A percentile compares a stretch with the other conserved stretches of the same genome.
Evolutionary conservation across 1,140 invertebrate genomes (phyloP).

Genomic region (Mycetomoellerius zeteki): DNA sequence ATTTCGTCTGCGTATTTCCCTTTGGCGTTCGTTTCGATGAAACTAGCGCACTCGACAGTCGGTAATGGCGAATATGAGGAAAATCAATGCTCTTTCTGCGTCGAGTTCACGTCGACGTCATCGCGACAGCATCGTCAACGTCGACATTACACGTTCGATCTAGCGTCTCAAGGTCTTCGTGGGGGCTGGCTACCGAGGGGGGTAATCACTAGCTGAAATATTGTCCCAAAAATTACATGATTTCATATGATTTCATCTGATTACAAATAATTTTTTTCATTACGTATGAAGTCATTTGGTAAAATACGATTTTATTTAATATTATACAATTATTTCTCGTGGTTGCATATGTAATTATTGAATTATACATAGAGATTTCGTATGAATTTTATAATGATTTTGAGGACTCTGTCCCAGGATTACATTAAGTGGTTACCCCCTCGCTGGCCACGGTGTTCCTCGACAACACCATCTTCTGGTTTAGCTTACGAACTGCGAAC

Average conservation of each 20-base stretch:
- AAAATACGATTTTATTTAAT: too few relatives aligned
- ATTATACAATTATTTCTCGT: too few relatives aligned
- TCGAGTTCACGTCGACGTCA: slow-evolving; percentile 66
- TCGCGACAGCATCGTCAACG: slow-evolving; percentile 64
- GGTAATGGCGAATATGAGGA: slow-evolving; percentile 12
- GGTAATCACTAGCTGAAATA: too few relatives aligned
- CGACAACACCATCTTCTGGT: slow-evolving; percentile 71
- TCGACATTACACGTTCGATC: slow-evolving; percentile 34
- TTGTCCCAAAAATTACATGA: too few relatives aligned
- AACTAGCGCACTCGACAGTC: slow-evolving; percentile 16
- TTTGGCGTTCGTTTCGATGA: not conserved
- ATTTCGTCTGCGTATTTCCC: not conserved
- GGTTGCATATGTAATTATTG: too few relatives aligned
- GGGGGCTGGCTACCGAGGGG: not conserved
- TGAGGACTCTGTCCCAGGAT: too few relatives aligned
- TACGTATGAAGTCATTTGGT: too few relatives aligned
- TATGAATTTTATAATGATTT: too few relatives aligned
- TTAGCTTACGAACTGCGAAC: slow-evolving; percentile 35
- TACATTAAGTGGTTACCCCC: too few relatives aligned
- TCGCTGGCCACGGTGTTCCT: not conserved
- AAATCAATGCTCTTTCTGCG: slow-evolving; percentile 61
- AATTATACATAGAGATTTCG: too few relatives aligned
- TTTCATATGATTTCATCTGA: too few relatives aligned
- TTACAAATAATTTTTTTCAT: too few relatives aligned
- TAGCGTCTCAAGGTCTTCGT: slow-evolving; percentile 57